phyloP scores from a whole-genome alignment of 2,797 vertebrate genomes.

The Coracias cyanogaster region DNA sequence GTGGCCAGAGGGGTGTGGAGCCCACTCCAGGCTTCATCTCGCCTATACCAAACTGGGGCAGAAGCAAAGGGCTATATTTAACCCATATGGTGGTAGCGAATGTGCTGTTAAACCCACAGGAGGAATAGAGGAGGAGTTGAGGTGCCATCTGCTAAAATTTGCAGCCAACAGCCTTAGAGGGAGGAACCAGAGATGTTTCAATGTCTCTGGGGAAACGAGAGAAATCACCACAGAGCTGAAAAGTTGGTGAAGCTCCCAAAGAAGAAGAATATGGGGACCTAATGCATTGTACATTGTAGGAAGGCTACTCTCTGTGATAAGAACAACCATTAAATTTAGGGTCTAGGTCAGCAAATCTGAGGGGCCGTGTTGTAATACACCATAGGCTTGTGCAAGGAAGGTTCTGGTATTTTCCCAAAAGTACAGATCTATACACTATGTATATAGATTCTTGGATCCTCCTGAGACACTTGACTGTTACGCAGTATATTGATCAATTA shows the following conservation, averaged over 20 bases:
- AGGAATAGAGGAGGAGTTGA: slow-evolving; percentile 17
- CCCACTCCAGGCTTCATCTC: background rate
- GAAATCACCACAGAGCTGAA: background rate
- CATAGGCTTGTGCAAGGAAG: background rate
- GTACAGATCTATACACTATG: background rate
- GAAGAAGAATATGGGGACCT: background rate
- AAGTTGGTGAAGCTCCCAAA: background rate
- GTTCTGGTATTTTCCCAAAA: background rate
- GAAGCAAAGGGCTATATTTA: background rate
- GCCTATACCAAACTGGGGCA: background rate
- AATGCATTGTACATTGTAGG: background rate
- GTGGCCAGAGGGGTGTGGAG: accelerated
- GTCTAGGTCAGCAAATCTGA: background rate
- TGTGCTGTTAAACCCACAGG: background rate
- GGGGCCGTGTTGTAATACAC: accelerated
- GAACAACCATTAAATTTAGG: background rate
- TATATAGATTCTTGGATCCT: background rate
- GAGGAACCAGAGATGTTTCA: background rate
- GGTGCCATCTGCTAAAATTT: background rate
- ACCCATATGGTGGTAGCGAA: background rate
- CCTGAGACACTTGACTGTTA: background rate
- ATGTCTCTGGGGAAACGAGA: background rate
- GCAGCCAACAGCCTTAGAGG: background rate
- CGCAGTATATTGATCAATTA: background rate
- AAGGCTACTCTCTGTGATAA: background rate